A percentile compares a stretch with the other conserved stretches of the same genome.
Evolutionary conservation across 2,797 vertebrate genomes (phyloP).

Genomic region (Petrocephalus sullivani): DNA sequence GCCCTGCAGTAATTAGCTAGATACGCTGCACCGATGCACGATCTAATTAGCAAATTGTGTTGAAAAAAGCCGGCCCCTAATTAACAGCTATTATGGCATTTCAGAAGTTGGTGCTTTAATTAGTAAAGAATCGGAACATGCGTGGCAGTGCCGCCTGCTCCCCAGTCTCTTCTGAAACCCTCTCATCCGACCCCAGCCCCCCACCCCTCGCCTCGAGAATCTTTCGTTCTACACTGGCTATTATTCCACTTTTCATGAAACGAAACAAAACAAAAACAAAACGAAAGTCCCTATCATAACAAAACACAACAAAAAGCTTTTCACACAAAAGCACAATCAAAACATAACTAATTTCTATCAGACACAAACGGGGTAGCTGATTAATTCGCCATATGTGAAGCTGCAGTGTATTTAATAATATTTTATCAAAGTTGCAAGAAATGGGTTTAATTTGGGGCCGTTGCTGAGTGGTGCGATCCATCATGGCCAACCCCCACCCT

Average conservation of each 20-base stretch:
- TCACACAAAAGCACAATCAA: slow-evolving; percentile 68
- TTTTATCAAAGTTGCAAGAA: slow-evolving; percentile 74
- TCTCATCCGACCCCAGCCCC: neutral
- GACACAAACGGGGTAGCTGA: slow-evolving; percentile 66
- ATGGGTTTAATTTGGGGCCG: slow-evolving; percentile 75
- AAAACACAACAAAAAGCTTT: slow-evolving; percentile 44
- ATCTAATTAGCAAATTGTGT: slow-evolving; percentile 98
- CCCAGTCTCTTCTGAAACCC: neutral
- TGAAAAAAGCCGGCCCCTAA: slow-evolving; percentile 95
- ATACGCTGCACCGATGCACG: slow-evolving; percentile 79
- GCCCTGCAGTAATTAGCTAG: slow-evolving; percentile 86
- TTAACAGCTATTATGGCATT: slow-evolving; percentile 92
- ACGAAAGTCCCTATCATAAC: slow-evolving; percentile 24
- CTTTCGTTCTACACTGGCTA: slow-evolving; percentile 5
- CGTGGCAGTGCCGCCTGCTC: slow-evolving; percentile 43
- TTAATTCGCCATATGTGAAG: slow-evolving; percentile 79
- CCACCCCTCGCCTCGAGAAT: neutral
- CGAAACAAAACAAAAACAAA: neutral
- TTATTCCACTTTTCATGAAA: slow-evolving; percentile 9
- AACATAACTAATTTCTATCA: slow-evolving; percentile 76
- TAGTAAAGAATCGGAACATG: slow-evolving; percentile 77
- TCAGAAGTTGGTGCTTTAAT: slow-evolving; percentile 83
- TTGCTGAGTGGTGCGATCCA: slow-evolving; percentile 73
- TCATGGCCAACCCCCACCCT: slow-evolving; percentile 55
- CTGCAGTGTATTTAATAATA: slow-evolving; percentile 70